Percentiles rank a stretch among this genome's conserved stretches.
phyloP scores from a whole-genome alignment of 2,888 invertebrate species.

The Eurytoma adleriae region DNA sequence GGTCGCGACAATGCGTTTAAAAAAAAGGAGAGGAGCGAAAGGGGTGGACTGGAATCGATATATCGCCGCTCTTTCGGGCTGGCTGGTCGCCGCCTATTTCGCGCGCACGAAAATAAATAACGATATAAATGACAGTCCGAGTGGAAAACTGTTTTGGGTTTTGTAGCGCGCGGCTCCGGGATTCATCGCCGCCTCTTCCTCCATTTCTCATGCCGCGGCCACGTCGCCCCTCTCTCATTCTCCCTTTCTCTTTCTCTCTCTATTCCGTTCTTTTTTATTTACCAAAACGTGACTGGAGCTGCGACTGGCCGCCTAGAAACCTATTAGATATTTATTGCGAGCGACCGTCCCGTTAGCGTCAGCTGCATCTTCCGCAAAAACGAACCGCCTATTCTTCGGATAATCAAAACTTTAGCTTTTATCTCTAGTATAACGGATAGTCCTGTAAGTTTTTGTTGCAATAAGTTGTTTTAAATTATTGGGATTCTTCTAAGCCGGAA shows the following conservation, averaged over 20 bases:
- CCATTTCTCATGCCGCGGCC: conserved; percentile 50
- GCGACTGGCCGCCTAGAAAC: conserved; percentile 71
- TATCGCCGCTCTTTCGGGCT: conserved; percentile 25
- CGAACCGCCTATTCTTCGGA: neutral
- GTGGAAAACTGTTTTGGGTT: conserved; percentile 74
- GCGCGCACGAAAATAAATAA: conserved; percentile 69
- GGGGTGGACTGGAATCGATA: conserved; percentile 61
- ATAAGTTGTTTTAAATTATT: too few species aligned
- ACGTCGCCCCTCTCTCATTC: neutral
- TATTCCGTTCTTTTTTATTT: conserved; percentile 53
- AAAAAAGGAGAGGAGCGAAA: conserved; percentile 56
- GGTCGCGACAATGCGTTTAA: conserved; percentile 69
- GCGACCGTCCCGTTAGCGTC: conserved; percentile 49
- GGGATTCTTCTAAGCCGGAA: too few species aligned
- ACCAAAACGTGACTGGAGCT: conserved; percentile 64
- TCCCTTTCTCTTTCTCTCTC: conserved; percentile 57
- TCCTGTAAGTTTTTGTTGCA: too few species aligned
- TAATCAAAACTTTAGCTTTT: too few species aligned
- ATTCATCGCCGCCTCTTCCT: conserved; percentile 43
- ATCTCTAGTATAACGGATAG: too few species aligned
- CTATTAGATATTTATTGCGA: conserved; percentile 75
- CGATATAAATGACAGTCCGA: conserved; percentile 73
- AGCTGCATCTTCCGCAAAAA: conserved; percentile 28
- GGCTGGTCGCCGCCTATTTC: conserved; percentile 45
- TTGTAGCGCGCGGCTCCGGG: conserved; percentile 64